Conservation (phyloP, 2,888 invertebrate species). For the Bugula neritina region DNA sequence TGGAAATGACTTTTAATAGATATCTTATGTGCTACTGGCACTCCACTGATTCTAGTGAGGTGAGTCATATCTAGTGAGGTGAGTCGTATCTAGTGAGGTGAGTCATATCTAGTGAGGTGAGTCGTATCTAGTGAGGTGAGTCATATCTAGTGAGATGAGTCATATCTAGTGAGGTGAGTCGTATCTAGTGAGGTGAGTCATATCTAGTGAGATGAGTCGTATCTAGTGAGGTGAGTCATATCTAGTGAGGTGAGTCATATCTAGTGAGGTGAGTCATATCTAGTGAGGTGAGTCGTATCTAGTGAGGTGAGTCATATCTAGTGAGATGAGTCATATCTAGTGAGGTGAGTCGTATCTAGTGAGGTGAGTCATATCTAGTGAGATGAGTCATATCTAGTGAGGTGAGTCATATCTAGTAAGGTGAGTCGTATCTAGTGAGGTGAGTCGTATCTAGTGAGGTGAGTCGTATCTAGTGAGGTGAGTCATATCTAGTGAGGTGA, state of each 20-base stretch:
- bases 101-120: background rate
- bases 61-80: background rate
- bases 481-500: too few relatives aligned
- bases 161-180: background rate
- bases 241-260: background rate
- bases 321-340: too few relatives aligned
- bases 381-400: too few relatives aligned
- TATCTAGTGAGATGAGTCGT: background rate
- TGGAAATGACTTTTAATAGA: background rate
- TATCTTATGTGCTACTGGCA: background rate
- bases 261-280: background rate
- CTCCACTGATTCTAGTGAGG: background rate
- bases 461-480: too few relatives aligned
- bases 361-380: too few relatives aligned
- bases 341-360: too few relatives aligned
- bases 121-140: background rate
- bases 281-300: background rate
- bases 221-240: background rate
- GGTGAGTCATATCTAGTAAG: too few relatives aligned
- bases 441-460: too few relatives aligned
- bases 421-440: too few relatives aligned
- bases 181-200: background rate
- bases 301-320: background rate
- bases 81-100: background rate
- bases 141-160: background rate